These are phyloP conservation scores for Scytalopus superciliaris DNA, from an alignment of 2,113 vertebrate genomes.

Conservation along the genomic window DNA sequence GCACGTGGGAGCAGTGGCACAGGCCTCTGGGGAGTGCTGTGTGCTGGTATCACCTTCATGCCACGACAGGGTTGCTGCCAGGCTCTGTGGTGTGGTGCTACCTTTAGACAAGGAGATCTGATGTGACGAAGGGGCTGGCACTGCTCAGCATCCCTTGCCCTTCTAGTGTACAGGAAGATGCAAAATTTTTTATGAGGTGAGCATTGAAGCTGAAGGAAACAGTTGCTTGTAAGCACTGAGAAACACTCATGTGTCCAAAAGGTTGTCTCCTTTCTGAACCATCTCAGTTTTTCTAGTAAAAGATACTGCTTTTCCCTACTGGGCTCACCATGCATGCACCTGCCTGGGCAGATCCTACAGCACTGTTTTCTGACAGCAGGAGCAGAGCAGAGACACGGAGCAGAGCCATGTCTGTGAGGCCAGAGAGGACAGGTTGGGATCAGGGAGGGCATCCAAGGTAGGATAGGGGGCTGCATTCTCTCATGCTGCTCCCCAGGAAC, in stretches of 20 bases:
- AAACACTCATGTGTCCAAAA: background rate
- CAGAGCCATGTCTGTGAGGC: fast-evolving
- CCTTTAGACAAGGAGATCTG: fast-evolving
- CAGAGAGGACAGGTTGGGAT: background rate
- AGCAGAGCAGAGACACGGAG: background rate
- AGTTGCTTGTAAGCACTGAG: background rate
- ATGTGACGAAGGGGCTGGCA: fast-evolving
- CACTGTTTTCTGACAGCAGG: background rate
- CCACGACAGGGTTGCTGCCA: background rate
- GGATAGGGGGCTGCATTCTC: fast-evolving
- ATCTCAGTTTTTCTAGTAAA: background rate
- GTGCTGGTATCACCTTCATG: background rate
- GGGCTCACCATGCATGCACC: fast-evolving
- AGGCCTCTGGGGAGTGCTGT: background rate
- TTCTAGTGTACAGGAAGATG: background rate
- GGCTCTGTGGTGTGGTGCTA: fast-evolving
- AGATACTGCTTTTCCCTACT: background rate
- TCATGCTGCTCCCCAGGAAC: background rate
- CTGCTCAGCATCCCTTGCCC: background rate
- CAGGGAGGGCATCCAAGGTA: background rate
- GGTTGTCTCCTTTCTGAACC: background rate
- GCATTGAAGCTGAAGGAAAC: fast-evolving
- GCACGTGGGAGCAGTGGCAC: background rate
- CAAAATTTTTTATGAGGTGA: background rate
- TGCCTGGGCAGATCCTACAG: background rate